phyloP scores from a whole-genome alignment of 2,113 vertebrate genomes.

The Alces alces region DNA sequence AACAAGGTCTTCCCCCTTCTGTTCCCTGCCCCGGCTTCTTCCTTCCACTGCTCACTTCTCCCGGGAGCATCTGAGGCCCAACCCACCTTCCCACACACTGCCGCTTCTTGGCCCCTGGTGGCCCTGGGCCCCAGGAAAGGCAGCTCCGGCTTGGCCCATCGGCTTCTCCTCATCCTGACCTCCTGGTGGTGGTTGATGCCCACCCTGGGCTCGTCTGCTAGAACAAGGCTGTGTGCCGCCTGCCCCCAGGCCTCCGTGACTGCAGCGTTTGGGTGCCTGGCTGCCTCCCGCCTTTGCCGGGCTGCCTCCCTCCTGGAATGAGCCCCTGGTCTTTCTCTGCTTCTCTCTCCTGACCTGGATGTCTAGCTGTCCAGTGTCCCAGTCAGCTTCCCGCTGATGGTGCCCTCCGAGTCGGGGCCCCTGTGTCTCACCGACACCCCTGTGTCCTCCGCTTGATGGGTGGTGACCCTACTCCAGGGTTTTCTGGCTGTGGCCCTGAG shows the following conservation, averaged over 20 bases:
- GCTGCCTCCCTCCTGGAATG: rapidly evolving
- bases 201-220: neutral
- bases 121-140: neutral
- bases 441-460: too few species aligned
- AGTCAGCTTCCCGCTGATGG: neutral
- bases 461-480: neutral
- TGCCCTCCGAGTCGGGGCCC: neutral
- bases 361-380: neutral
- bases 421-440: neutral
- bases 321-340: neutral
- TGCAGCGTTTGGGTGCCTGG: neutral
- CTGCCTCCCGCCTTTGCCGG: neutral
- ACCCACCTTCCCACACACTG: rapidly evolving
- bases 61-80: rapidly evolving
- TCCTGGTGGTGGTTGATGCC: rapidly evolving
- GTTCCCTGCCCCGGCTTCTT: neutral
- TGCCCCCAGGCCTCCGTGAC: rapidly evolving
- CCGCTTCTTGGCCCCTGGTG: neutral
- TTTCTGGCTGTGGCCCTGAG: neutral
- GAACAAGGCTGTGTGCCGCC: neutral
- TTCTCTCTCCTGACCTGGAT: neutral
- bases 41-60: neutral
- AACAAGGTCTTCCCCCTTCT: neutral
- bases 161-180: neutral
- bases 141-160: neutral